Base-by-base conservation (phyloP, 2,888 invertebrate genomes). In the Caenorhabditis angaria region DNA sequence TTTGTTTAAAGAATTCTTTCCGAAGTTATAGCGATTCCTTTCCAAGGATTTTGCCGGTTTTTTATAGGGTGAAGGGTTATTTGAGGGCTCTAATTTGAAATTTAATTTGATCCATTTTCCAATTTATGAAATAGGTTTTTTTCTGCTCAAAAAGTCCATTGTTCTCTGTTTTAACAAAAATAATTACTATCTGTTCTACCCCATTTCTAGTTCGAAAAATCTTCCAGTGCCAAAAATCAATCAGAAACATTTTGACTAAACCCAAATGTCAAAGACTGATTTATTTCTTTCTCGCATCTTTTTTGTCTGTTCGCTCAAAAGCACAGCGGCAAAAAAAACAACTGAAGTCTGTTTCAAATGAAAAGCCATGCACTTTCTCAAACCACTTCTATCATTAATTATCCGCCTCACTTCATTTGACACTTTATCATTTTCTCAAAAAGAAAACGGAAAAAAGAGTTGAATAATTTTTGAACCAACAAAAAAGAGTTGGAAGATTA, bases 391-490 rank as follows among this genome's bases (percentile, higher is more conserved):
- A 12, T 41, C 41, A 41, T 41, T 41, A 41, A 41, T 41, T 41
- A 41, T 41, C 41, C 41, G 18, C 41, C n/a, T n/a, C n/a, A 41
- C 41, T 41, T 41, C 14, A 41, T 18, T 41, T 41, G 41, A 41
- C 41, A 41, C 41, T 41, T 41, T 41, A 41, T 41, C 41, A 41
- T 41, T 41, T 41, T 41, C 41, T 41, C 41, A n/a, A n/a, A n/a
- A n/a, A n/a, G n/a, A n/a, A n/a, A n/a, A n/a, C n/a, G n/a, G n/a
- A n/a, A n/a, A n/a, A n/a, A n/a, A n/a, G n/a, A n/a, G n/a, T n/a
- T n/a, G n/a, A n/a, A n/a, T n/a, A n/a, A n/a, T n/a, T n/a, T n/a
- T n/a, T n/a, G n/a, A n/a, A n/a, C n/a, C n/a, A n/a, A n/a, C n/a
- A n/a, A n/a, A n/a, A n/a, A n/a, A n/a, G n/a, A n/a, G n/a, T n/a